Conservation (phyloP, 1,140 invertebrate species). For the Parasteatoda tepidariorum region DNA sequence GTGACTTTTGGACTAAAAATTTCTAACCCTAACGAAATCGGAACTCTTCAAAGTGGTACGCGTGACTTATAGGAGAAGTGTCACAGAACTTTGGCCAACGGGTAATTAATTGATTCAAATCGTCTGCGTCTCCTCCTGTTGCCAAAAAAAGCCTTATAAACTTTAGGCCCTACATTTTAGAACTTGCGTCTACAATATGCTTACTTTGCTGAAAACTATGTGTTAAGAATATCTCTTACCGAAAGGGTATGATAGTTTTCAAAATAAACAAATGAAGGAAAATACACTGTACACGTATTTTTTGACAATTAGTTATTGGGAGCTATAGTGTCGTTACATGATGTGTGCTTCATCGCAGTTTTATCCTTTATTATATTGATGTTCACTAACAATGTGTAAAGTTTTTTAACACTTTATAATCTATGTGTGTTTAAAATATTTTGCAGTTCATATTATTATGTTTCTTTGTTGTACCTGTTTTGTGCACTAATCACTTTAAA, state of each 20-base stretch:
- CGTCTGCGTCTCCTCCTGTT: not conserved
- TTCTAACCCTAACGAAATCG: constrained; percentile 15
- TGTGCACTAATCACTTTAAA: too few species aligned
- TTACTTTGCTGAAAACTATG: not conserved
- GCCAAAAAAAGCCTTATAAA: not conserved
- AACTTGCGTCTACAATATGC: too few species aligned
- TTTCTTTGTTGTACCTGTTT: too few species aligned
- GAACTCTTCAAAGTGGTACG: constrained; percentile 11
- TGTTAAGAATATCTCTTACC: not conserved
- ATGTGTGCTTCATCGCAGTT: not conserved
- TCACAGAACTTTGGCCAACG: constrained; percentile 16
- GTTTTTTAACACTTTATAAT: not conserved
- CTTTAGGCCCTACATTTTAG: not conserved
- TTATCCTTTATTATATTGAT: not conserved
- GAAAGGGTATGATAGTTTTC: not conserved
- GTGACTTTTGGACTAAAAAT: constrained; percentile 17
- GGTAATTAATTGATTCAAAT: not conserved
- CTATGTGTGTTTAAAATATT: not conserved
- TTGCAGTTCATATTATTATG: not conserved
- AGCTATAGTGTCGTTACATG: not conserved
- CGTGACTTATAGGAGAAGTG: constrained; percentile 39
- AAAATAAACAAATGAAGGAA: not conserved
- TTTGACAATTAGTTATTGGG: not conserved
- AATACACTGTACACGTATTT: not conserved
- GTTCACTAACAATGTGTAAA: not conserved